Evolutionary conservation across 2,888 invertebrate genomes (phyloP).

Genomic region (Pachydiplax longipennis): DNA sequence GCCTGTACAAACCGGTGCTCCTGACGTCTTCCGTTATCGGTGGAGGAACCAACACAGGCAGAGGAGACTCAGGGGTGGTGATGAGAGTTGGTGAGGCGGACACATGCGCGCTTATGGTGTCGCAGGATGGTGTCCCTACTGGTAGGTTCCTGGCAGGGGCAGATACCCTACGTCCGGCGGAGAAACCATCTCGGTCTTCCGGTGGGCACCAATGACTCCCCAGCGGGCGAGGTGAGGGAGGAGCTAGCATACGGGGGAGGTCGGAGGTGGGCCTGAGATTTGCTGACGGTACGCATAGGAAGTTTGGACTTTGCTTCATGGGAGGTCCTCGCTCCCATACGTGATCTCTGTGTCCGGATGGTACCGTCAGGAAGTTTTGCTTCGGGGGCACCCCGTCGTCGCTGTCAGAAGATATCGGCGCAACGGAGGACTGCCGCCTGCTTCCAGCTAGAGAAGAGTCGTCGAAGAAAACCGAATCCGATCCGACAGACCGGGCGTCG

Average conservation of each 20-base stretch:
- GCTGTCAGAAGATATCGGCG: conserved; percentile 20
- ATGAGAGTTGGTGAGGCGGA: background rate
- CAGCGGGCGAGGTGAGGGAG: background rate
- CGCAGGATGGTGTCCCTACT: background rate
- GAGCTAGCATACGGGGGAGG: background rate
- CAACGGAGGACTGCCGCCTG: conserved; percentile 30
- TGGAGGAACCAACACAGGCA: background rate
- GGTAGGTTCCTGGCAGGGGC: background rate
- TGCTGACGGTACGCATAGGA: conserved; percentile 1
- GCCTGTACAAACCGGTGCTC: conserved; percentile 13
- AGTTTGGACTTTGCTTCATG: background rate
- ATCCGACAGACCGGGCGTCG: conserved; percentile 70
- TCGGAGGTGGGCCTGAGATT: conserved; percentile 27
- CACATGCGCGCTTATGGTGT: conserved; percentile 24
- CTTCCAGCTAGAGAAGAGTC: conserved; percentile 67
- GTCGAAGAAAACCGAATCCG: conserved; percentile 83
- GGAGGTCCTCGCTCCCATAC: conserved; percentile 10
- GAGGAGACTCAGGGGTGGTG: conserved; percentile 9
- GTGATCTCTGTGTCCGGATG: background rate
- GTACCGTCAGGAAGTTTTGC: background rate
- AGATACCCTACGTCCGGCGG: background rate
- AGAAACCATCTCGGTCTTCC: background rate
- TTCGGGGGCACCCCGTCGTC: background rate
- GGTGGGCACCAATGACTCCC: background rate
- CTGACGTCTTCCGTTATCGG: background rate